Evolutionary conservation across 1,140 invertebrate genomes (phyloP).

Genomic region (Arion vulgaris): DNA sequence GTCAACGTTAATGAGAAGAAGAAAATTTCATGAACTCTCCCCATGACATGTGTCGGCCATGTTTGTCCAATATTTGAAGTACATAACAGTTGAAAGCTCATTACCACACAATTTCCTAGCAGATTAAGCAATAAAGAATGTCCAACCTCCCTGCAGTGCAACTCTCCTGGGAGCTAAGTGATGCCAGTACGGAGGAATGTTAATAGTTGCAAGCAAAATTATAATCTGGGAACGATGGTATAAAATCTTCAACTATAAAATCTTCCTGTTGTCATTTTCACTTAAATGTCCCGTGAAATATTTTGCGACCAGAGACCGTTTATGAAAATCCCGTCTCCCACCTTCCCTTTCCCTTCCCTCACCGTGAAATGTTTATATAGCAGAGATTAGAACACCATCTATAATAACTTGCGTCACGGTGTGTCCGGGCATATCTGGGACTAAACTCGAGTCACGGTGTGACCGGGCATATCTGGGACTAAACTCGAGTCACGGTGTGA

Average conservation of each 20-base stretch:
- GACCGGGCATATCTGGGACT: too few relatives aligned
- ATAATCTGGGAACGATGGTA: conserved; percentile 13
- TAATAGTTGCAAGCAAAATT: conserved; percentile 20
- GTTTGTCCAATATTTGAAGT: neutral
- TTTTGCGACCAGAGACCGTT: neutral
- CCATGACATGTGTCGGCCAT: neutral
- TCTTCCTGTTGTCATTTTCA: conserved; percentile 1
- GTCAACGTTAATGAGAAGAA: too few relatives aligned
- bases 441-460: too few relatives aligned
- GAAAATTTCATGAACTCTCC: too few relatives aligned
- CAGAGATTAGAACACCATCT: neutral
- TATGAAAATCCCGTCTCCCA: neutral
- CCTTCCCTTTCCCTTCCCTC: too few relatives aligned
- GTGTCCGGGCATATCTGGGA: too few relatives aligned
- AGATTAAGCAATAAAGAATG: conserved; percentile 28
- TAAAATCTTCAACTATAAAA: too few relatives aligned
- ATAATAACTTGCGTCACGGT: too few relatives aligned
- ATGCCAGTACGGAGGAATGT: conserved; percentile 8
- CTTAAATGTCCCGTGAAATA: conserved; percentile 13
- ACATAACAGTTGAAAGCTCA: conserved; percentile 10
- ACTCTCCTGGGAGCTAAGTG: neutral
- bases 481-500: too few relatives aligned
- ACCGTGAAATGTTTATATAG: neutral
- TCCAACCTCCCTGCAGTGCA: neutral
- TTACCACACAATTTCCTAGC: conserved; percentile 25